A percentile compares a stretch with the other conserved stretches of the same genome.
Evolutionary conservation across 2,113 vertebrate genomes (phyloP).

Genomic region (Hiodon alosoides): DNA sequence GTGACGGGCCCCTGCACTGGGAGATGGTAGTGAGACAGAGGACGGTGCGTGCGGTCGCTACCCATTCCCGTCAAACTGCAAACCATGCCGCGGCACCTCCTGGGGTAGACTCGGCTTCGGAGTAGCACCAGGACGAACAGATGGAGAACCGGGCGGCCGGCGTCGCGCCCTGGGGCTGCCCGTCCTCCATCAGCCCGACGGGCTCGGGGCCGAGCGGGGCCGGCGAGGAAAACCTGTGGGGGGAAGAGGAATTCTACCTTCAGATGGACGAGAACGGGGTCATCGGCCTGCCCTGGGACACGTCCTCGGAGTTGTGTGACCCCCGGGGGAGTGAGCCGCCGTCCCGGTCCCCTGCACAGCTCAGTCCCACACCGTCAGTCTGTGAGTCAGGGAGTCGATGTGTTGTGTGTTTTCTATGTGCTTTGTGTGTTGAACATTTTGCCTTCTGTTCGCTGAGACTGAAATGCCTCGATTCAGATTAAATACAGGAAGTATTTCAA

Average conservation of each 20-base stretch:
- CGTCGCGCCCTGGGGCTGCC: neutral
- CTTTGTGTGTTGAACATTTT: neutral
- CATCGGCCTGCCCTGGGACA: slow-evolving; percentile 50
- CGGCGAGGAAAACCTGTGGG: slow-evolving; percentile 21
- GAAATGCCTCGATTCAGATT: too few relatives aligned
- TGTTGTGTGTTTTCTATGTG: neutral
- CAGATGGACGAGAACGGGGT: slow-evolving; percentile 66
- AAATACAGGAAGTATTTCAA: too few relatives aligned
- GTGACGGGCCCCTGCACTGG: too few relatives aligned
- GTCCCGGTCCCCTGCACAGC: slow-evolving; percentile 26
- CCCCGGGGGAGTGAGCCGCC: slow-evolving; percentile 33
- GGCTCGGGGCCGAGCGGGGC: slow-evolving; percentile 44
- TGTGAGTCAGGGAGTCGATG: slow-evolving; percentile 32
- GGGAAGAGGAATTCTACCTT: slow-evolving; percentile 45
- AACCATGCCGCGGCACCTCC: too few relatives aligned
- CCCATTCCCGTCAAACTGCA: too few relatives aligned
- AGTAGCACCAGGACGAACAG: too few relatives aligned
- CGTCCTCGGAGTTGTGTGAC: slow-evolving; percentile 26
- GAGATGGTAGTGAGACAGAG: too few relatives aligned
- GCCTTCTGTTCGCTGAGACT: too few relatives aligned
- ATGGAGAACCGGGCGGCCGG: too few relatives aligned
- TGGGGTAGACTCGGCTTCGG: too few relatives aligned
- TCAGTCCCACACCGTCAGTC: slow-evolving; percentile 22
- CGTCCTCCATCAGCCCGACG: slow-evolving; percentile 38
- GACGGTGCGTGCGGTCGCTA: too few relatives aligned